These are phyloP conservation scores for Lamellibrachia satsuma DNA, from an alignment of 2,888 invertebrate species.

Conservation along the genomic window DNA sequence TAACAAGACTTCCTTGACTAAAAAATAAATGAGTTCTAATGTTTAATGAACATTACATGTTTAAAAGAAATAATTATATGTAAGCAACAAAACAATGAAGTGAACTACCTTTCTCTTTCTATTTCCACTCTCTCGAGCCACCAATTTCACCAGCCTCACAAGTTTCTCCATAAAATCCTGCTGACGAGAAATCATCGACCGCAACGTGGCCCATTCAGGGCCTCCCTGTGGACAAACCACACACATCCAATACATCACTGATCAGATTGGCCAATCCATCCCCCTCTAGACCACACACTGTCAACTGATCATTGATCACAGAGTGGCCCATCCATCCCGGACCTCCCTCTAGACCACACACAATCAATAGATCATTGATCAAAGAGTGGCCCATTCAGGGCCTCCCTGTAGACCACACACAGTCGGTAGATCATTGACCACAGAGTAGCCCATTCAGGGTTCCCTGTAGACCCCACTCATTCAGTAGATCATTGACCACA, in stretches of 20 bases:
- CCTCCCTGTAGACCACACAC: too few species aligned
- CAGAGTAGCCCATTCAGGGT: not conserved
- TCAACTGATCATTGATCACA: not conserved
- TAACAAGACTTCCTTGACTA: not conserved
- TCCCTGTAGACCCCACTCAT: too few species aligned
- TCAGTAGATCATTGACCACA: too few species aligned
- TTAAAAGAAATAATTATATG: not conserved
- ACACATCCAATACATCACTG: not conserved
- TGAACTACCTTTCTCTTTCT: conserved; percentile 79
- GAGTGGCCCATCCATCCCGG: not conserved
- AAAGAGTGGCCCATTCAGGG: too few species aligned
- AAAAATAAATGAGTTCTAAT: too few species aligned
- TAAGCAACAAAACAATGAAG: not conserved
- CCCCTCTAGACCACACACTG: too few species aligned
- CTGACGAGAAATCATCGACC: conserved; percentile 82
- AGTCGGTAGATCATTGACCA: too few species aligned
- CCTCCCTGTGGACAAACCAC: conserved; percentile 51
- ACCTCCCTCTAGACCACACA: too few species aligned
- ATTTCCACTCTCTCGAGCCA: conserved; percentile 89
- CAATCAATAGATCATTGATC: too few species aligned
- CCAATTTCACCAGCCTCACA: conserved; percentile 85
- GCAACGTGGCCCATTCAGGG: conserved; percentile 68
- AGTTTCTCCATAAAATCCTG: conserved; percentile 91
- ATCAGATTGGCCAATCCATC: not conserved
- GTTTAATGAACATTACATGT: not conserved